Evolutionary conservation across 1,140 invertebrate genomes (phyloP).

Genomic region (Manduca sexta): DNA sequence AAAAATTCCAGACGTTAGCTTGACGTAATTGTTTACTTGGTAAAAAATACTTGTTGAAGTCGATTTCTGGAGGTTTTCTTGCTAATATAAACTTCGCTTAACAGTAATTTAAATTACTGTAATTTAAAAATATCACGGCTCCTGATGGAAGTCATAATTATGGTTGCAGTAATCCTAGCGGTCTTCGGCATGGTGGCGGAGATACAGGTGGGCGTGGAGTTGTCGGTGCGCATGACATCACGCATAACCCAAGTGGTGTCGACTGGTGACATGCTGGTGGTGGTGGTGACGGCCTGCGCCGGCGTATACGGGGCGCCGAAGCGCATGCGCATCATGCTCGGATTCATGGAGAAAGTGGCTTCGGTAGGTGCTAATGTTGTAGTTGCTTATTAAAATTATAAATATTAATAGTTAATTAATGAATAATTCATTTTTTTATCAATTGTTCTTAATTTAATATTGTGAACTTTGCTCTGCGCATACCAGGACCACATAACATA

Average conservation of each 20-base stretch:
- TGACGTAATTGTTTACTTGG: no score
- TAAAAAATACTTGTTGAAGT: no score
- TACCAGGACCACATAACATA: conserved; percentile 6
- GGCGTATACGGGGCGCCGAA: conserved; percentile 62
- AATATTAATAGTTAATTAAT: no score
- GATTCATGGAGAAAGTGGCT: conserved; percentile 53
- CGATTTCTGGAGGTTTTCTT: no score
- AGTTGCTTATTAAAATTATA: no score
- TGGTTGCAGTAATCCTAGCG: conserved; percentile 44
- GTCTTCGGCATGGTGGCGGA: conserved; percentile 57
- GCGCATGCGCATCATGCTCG: conserved; percentile 56
- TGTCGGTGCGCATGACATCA: conserved; percentile 61
- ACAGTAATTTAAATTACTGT: no score
- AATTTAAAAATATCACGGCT: no score
- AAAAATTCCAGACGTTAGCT: no score
- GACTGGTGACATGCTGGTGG: conserved; percentile 60
- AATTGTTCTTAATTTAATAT: no score
- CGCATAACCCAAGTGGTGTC: conserved; percentile 62
- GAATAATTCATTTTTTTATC: no score
- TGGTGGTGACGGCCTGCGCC: conserved; percentile 51
- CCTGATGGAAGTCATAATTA: background rate
- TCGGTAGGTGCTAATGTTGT: no score
- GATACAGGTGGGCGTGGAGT: conserved; percentile 45
- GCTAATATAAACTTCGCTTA: no score
- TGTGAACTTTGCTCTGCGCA: background rate